These are phyloP conservation scores for Silurus meridionalis DNA, from an alignment of 2,113 vertebrate genomes.

Conservation along the genomic window DNA sequence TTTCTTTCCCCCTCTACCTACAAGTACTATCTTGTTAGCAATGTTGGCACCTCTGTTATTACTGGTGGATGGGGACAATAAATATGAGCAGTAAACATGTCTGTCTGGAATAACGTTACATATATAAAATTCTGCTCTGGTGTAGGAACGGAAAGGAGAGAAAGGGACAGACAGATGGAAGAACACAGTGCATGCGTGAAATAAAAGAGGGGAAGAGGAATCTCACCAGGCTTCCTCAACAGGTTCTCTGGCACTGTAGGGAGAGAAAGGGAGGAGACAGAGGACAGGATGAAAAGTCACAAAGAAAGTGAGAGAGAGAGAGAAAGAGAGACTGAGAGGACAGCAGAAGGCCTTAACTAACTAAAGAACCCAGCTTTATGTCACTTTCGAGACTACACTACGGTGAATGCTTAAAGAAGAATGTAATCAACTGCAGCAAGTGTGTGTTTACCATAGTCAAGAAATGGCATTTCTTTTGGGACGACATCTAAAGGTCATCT, in stretches of 20 bases:
- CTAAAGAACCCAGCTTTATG: constrained; percentile 3
- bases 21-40: neutral
- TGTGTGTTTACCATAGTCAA: constrained; percentile 6
- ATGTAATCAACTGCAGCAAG: neutral
- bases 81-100: neutral
- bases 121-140: constrained; percentile 19
- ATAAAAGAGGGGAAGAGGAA: constrained; percentile 67
- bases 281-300: constrained; percentile 64
- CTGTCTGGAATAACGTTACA: neutral
- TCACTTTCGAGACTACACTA: neutral
- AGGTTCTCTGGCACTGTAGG: constrained; percentile 90
- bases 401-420: neutral
- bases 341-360: constrained; percentile 14
- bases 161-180: constrained; percentile 12
- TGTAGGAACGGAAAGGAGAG: constrained; percentile 38
- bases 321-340: constrained; percentile 29
- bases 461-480: neutral
- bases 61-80: constrained; percentile 12
- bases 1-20: neutral
- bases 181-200: neutral
- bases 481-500: too few species aligned
- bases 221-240: constrained; percentile 97
- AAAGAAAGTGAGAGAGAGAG: constrained; percentile 66
- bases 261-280: constrained; percentile 85
- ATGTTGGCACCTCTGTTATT: constrained; percentile 25